These are phyloP conservation scores for Leucoma salicis DNA, from an alignment of 2,888 invertebrate species.

Conservation along the genomic window DNA sequence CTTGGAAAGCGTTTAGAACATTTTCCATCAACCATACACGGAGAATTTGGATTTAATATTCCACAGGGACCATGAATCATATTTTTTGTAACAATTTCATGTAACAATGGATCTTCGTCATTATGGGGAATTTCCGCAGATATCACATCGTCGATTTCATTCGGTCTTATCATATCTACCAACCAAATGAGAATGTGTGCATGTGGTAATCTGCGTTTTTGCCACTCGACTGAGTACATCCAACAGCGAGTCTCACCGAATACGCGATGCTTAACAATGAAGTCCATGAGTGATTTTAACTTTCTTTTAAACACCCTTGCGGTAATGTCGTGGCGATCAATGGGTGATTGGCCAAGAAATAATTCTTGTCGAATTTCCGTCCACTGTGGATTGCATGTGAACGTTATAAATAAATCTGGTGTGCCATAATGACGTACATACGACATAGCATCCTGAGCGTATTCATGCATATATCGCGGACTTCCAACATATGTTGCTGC, in stretches of 20 bases:
- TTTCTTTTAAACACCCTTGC: constrained; percentile 3
- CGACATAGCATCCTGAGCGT: constrained; percentile 36
- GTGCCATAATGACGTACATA: constrained; percentile 5
- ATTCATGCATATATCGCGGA: constrained; percentile 33
- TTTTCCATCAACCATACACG: constrained; percentile 3
- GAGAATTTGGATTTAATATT: neutral
- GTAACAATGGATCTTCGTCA: neutral
- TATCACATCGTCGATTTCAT: neutral
- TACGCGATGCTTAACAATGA: constrained; percentile 3
- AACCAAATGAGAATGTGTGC: neutral
- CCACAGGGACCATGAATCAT: neutral
- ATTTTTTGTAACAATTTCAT: no score
- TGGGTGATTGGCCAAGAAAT: constrained; percentile 12
- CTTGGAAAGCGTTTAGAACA: constrained; percentile 4
- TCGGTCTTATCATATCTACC: neutral
- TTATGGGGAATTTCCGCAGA: neutral
- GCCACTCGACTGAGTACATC: no score
- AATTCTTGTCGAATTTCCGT: constrained; percentile 30
- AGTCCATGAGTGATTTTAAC: constrained; percentile 5
- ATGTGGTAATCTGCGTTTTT: no score
- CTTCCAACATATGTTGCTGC: constrained; percentile 35
- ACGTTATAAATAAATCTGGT: constrained; percentile 36
- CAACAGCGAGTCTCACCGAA: constrained; percentile 18
- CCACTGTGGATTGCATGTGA: constrained; percentile 38
- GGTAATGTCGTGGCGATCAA: constrained; percentile 1